A percentile compares a stretch with the other conserved stretches of the same genome.
Evolutionary conservation across 2,797 vertebrate species (phyloP).

Genomic region (Hoplostethus atlanticus): DNA sequence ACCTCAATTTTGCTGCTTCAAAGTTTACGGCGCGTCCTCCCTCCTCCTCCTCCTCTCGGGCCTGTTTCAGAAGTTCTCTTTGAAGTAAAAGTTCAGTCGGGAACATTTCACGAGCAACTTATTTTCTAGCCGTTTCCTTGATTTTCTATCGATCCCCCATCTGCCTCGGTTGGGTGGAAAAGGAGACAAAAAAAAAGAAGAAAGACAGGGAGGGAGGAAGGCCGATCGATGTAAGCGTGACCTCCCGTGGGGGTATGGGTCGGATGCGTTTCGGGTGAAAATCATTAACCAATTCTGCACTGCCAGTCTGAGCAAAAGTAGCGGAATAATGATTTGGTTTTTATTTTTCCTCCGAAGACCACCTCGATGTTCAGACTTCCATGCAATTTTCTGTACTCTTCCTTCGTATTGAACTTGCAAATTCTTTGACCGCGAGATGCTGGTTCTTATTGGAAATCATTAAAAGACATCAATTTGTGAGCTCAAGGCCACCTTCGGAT

Average conservation of each 20-base stretch:
- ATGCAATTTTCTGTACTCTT: constrained; percentile 46
- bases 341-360: constrained; percentile 48
- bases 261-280: constrained; percentile 60
- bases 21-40: constrained; percentile 53
- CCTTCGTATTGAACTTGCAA: constrained; percentile 61
- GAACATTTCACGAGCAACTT: constrained; percentile 82
- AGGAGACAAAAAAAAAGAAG: constrained; percentile 41
- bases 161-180: constrained; percentile 68
- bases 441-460: constrained; percentile 66
- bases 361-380: constrained; percentile 54
- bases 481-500: constrained; percentile 57
- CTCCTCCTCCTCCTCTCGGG: neutral
- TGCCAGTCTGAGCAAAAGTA: constrained; percentile 43
- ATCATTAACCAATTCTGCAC: constrained; percentile 73
- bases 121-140: constrained; percentile 80
- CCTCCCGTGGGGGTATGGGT: constrained; percentile 67
- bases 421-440: constrained; percentile 54
- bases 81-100: constrained; percentile 84
- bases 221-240: constrained; percentile 78
- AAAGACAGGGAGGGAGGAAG: constrained; percentile 44
- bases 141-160: constrained; percentile 82
- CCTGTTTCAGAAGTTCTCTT: constrained; percentile 76
- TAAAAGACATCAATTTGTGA: constrained; percentile 61
- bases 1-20: constrained; percentile 81
- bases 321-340: constrained; percentile 39